Base-by-base conservation (phyloP, 2,888 invertebrate genomes). In the Chalcis sispes region DNA sequence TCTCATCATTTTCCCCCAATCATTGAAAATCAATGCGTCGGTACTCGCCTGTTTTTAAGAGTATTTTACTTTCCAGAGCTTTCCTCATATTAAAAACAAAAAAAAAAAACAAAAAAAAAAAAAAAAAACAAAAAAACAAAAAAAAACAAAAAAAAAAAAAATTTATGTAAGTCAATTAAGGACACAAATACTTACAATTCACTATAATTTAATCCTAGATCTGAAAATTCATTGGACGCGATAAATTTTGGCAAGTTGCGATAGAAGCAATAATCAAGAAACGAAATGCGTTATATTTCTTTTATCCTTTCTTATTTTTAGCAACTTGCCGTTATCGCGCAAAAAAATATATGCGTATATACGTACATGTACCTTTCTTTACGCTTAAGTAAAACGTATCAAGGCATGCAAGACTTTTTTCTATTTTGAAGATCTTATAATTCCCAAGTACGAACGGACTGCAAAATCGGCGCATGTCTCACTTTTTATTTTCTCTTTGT, bases 401-500 rank as follows among this genome's bases (percentile, higher is more conserved):
- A 29, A 65, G 56, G 56, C 74, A 66, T 64, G 64, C 62, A 50
- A 64, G 20, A 72, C 18, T n/a, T n/a, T n/a, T n/a, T n/a, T n/a
- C n/a, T n/a, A n/a, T n/a, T 64, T 40, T 32, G 72, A 64, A 64
- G 66, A 66, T 59, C 65, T 65, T 58, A 58, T n/a, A n/a, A 40
- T 48, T 29, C 64, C 20, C 29, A 50, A 48, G 32, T 23, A 75
- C 77, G 80, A 80, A 81, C 82, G 86, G 83, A 83, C 86, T 86
- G 85, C 82, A 87, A 86, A 86, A 83, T 78, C 82, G 82, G 84
- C 83, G 61, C 23, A 29, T 61, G 15, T 42, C 15, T 42, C 42
- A 29, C 25, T 18, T 52, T 29, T 67, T 61, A 18, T 65, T 70
- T 40, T 32, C 27, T 40, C 42, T 56, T 36, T 42, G 42, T 46